A percentile compares a stretch with the other conserved stretches of the same genome.
phyloP scores from a whole-genome alignment of 1,140 invertebrate species.

The Gryon sp. region DNA sequence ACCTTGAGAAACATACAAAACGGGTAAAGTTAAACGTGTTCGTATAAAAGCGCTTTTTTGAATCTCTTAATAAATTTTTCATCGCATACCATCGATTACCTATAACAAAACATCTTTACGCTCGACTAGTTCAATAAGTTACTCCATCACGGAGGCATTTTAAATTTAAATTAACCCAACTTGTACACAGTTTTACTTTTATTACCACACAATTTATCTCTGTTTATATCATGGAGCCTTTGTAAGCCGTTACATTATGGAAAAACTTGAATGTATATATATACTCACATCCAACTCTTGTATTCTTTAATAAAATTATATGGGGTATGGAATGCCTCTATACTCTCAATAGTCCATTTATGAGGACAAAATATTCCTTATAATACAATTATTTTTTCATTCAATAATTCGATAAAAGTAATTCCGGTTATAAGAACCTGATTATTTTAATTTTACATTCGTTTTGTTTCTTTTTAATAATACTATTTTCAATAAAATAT shows the following conservation, averaged over 20 bases:
- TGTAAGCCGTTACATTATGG: background rate
- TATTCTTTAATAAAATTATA: slow-evolving; percentile 7
- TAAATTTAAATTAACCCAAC: slow-evolving; percentile 24
- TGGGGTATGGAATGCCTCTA: background rate
- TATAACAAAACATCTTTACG: slow-evolving; percentile 28
- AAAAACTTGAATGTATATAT: background rate
- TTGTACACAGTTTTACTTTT: slow-evolving; percentile 14
- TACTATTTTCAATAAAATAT: too few species aligned
- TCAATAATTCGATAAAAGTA: too few species aligned
- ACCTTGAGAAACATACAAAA: slow-evolving; percentile 4
- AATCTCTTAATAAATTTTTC: slow-evolving; percentile 16
- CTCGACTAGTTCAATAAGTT: slow-evolving; percentile 11
- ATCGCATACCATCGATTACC: slow-evolving; percentile 16
- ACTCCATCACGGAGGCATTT: slow-evolving; percentile 6
- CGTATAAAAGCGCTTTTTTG: slow-evolving; percentile 2
- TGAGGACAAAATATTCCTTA: too few species aligned
- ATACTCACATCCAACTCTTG: background rate
- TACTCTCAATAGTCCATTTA: too few species aligned
- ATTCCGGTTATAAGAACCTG: too few species aligned
- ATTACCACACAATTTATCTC: slow-evolving; percentile 21
- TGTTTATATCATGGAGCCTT: background rate
- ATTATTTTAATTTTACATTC: too few species aligned
- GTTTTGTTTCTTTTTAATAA: too few species aligned
- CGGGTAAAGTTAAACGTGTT: background rate
- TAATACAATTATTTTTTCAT: too few species aligned